Base-by-base conservation (phyloP, 2,888 invertebrate genomes). In the Terebella lapidaria region DNA sequence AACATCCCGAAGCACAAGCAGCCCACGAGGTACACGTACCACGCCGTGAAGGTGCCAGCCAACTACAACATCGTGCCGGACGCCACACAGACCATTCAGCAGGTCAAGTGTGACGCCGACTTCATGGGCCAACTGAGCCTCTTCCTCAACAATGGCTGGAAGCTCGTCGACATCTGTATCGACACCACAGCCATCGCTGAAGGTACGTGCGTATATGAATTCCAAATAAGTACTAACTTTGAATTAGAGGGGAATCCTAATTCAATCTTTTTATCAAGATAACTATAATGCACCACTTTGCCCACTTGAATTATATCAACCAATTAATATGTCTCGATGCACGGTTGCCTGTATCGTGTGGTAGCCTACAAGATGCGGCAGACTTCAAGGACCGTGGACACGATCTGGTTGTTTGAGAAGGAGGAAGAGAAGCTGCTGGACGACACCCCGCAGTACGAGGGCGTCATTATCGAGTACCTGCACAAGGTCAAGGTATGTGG, bases 331-430 rank as follows among this genome's bases (percentile, higher is more conserved):
- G n/a, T n/a, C n/a, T n/a, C n/a, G n/a, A n/a, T n/a, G n/a, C n/a
- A n/a, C n/a, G n/a, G n/a, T n/a, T n/a, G n/a, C n/a, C n/a, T n/a
- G n/a, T n/a, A n/a, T n/a, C n/a, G n/a, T n/a, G n/a, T n/a, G n/a
- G 35, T 54, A 66, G 67, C 65, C 18, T 67, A 61, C 54, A 61
- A 59, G 20, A 60, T 62, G 60, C 60, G 59, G 54, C 55, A 54
- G 1, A 42, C 62, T 15, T 59, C 60, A 5, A 61, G 51, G 46
- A 30, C 18, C 1, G 54, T 67, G 1, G 65, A 74, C 63, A 69
- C 72, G 27, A 65, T 74, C 30, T 76, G 75, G 73, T 71, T 76
- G 26, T 77, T 77, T 63, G 77, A 77, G 64, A 77, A 76, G 62
- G 70, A 73, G 4, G 63, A 65, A 0, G 69, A 72, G 2, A 60